These are phyloP conservation scores for Mesitornis unicolor DNA, from an alignment of 2,113 vertebrate species.

Conservation along the genomic window DNA sequence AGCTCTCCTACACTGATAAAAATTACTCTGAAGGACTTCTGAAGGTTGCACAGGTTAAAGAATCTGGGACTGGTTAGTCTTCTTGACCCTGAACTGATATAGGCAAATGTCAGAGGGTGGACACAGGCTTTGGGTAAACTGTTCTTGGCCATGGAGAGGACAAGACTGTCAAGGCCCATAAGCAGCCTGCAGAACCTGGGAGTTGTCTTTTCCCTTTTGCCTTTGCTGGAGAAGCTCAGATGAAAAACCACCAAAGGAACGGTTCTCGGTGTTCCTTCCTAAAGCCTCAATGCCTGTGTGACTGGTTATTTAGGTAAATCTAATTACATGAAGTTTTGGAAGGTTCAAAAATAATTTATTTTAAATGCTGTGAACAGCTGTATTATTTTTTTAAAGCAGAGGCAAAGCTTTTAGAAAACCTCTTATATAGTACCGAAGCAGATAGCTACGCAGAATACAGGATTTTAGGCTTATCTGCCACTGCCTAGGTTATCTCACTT, in stretches of 20 bases:
- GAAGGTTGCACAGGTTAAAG: neutral
- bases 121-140: neutral
- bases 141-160: neutral
- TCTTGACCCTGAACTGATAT: neutral
- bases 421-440: neutral
- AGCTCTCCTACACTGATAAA: neutral
- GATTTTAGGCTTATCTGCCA: neutral
- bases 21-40: conserved; percentile 12
- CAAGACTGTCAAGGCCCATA: neutral
- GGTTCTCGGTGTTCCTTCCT: neutral
- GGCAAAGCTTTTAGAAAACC: neutral
- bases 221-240: neutral
- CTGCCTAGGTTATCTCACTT: neutral
- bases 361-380: neutral
- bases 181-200: neutral
- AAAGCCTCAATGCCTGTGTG: neutral
- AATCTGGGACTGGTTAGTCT: neutral
- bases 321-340: neutral
- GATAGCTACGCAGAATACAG: neutral
- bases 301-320: neutral
- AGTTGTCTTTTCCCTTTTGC: neutral
- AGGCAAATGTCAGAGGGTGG: neutral
- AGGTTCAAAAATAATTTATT: neutral
- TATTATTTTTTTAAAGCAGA: neutral
- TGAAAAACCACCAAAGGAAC: neutral